Evolutionary conservation across 2,797 vertebrate genomes (phyloP), one percentile per base, ranked within the genome.

Genomic region (Acomys russatus): DNA sequence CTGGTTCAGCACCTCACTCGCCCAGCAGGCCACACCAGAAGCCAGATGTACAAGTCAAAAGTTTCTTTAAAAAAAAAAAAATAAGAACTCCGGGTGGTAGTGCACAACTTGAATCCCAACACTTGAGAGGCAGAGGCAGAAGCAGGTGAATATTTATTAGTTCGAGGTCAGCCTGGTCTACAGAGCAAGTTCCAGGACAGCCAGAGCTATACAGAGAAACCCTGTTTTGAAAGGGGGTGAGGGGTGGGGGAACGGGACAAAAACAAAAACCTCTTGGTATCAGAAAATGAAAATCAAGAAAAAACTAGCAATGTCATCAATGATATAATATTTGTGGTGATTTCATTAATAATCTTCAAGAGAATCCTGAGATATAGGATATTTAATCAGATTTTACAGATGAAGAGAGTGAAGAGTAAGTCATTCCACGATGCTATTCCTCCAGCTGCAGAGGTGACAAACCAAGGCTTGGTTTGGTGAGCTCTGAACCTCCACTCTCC

Each of bases 231-330:
- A 44, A 44, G 44, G 44, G 44, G 44, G 44, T 44, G 44, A 44
- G 44, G 44, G 44, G 44, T 44, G 44, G 44, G 44, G 44, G 44
- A 44, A 44, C 44, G 44, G 44, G 44, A 44, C 44, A 44, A 44
- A 44, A 44, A 3, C 44, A 44, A 44, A 44, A 44, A 44, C 4
- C 44, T 44, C 38, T 59, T 94, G 64, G 94, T 70, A 97, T 77
- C 44, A 93, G 76, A 94, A 97, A 97, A 95, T 90, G 70, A 96
- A 95, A 96, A 96, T 73, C 80, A 76, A 49, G 64, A 79, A 30
- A 63, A 44, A 87, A 93, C 11, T 22, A 74, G 71, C 30, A 80
- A 64, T 38, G 87, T 3, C n/a, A 49, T 56, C 83, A 63, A 90
- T 56, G 56, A 86, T 66, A 38, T 77, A 59, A 83, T 78, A 90